These are phyloP conservation scores for Mionectes olivaceus DNA, from an alignment of 2,797 vertebrate species.

Conservation along the genomic window DNA sequence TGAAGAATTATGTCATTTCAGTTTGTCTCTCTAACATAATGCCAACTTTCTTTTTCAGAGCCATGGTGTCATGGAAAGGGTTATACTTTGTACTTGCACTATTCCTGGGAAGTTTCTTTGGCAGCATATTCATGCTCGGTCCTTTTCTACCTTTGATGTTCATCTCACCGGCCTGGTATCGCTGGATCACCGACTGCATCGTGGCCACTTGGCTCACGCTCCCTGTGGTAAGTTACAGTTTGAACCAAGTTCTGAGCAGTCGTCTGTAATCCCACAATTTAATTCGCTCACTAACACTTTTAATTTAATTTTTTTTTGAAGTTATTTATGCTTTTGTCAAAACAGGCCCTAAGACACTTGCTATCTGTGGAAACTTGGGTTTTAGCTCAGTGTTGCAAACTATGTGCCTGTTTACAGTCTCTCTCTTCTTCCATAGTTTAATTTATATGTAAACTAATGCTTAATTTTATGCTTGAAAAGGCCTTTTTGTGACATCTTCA, in stretches of 20 bases:
- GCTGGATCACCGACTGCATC: constrained; percentile 92
- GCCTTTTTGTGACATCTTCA: not conserved
- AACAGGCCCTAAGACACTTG: not conserved
- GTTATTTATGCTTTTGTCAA: not conserved
- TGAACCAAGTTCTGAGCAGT: not conserved
- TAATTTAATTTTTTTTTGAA: not conserved
- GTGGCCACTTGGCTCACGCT: constrained; percentile 97
- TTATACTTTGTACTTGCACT: constrained; percentile 91
- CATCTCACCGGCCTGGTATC: constrained; percentile 92
- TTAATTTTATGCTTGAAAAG: not conserved
- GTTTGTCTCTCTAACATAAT: not conserved
- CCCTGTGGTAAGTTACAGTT: constrained; percentile 88
- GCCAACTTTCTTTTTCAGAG: constrained; percentile 75
- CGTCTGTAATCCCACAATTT: not conserved
- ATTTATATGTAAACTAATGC: not conserved
- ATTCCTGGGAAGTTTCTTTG: constrained; percentile 94
- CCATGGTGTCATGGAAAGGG: constrained; percentile 91
- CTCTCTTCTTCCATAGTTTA: not conserved
- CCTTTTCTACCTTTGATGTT: constrained; percentile 94
- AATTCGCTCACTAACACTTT: not conserved
- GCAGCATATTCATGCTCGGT: constrained; percentile 94
- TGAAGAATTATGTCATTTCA: not conserved
- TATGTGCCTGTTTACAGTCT: not conserved
- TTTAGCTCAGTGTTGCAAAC: not conserved
- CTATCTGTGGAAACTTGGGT: not conserved